Conservation (phyloP, 2,888 invertebrate species). For the Zhuqinia jingwanae region DNA sequence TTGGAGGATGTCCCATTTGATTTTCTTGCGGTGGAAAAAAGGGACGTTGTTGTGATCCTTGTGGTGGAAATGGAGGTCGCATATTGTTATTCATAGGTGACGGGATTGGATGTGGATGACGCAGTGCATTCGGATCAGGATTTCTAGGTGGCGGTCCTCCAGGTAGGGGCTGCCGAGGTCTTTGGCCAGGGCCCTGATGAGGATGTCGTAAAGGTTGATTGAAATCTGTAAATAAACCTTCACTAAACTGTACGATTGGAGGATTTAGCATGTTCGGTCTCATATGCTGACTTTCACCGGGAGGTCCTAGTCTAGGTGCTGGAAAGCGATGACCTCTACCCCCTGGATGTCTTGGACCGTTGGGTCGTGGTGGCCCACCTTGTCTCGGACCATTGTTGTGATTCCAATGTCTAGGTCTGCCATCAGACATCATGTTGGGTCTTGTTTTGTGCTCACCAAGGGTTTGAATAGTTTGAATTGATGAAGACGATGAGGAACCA, state of each 20-base stretch:
- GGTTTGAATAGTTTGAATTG: conserved; percentile 74
- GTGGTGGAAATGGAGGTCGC: conserved; percentile 50
- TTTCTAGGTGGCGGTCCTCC: conserved; percentile 22
- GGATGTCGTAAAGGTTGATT: conserved; percentile 74
- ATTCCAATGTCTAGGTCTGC: conserved; percentile 62
- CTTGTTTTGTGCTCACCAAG: conserved; percentile 67
- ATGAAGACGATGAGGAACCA: not conserved
- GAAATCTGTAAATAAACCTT: conserved; percentile 76
- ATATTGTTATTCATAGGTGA: conserved; percentile 21
- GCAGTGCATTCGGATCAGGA: conserved; percentile 41
- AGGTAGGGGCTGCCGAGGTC: conserved; percentile 46
- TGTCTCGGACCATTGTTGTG: conserved; percentile 52
- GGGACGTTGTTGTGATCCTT: conserved; percentile 20
- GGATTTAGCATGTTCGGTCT: conserved; percentile 46
- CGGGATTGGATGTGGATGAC: conserved; percentile 30
- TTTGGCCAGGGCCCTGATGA: conserved; percentile 39
- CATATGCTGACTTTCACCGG: conserved; percentile 33
- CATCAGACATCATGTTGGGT: conserved; percentile 30
- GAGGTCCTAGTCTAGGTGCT: not conserved
- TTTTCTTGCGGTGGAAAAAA: conserved; percentile 30
- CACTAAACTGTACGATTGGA: conserved; percentile 73
- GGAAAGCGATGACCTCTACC: conserved; percentile 59
- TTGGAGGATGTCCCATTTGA: conserved; percentile 32
- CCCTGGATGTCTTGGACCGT: conserved; percentile 43
- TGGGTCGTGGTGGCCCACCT: conserved; percentile 40